A percentile compares a stretch with the other conserved stretches of the same genome.
Evolutionary conservation across 2,113 vertebrate genomes (phyloP).

Genomic region (Galeopterus variegatus): DNA sequence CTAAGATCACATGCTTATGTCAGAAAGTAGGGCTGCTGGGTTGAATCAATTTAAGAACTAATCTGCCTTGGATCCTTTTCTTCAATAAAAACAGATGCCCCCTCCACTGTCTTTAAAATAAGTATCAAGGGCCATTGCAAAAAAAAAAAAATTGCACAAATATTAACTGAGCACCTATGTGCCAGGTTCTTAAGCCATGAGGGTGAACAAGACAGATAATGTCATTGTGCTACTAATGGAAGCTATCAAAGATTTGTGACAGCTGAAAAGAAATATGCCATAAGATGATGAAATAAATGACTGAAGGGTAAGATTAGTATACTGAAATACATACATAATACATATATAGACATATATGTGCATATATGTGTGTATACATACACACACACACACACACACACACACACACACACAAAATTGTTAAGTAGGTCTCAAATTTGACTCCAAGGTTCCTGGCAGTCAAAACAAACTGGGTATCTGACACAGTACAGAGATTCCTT

Average conservation of each 20-base stretch:
- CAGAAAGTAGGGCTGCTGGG: background rate
- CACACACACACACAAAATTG: background rate
- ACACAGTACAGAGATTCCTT: background rate
- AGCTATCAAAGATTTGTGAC: background rate
- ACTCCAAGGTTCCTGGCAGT: background rate
- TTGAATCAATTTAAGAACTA: conserved; percentile 16
- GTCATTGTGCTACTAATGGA: background rate
- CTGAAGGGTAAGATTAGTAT: background rate
- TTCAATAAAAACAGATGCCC: conserved; percentile 31
- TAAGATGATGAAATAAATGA: conserved; percentile 18
- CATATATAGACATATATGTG: too few species aligned
- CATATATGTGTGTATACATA: background rate
- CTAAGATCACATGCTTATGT: background rate
- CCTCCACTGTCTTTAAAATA: background rate
- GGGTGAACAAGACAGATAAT: background rate
- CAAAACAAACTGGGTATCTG: conserved; percentile 1
- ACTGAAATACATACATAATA: background rate
- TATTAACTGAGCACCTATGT: conserved; percentile 29
- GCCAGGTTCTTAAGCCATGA: background rate
- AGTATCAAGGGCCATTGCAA: background rate
- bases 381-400: too few species aligned
- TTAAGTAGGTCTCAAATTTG: conserved; percentile 33
- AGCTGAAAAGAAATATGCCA: conserved; percentile 20
- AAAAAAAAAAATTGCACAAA: background rate
- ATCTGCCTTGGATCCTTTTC: background rate